Evolutionary conservation across 2,888 invertebrate genomes (phyloP), one percentile per base, ranked within the genome.

Genomic region (Automeris io): DNA sequence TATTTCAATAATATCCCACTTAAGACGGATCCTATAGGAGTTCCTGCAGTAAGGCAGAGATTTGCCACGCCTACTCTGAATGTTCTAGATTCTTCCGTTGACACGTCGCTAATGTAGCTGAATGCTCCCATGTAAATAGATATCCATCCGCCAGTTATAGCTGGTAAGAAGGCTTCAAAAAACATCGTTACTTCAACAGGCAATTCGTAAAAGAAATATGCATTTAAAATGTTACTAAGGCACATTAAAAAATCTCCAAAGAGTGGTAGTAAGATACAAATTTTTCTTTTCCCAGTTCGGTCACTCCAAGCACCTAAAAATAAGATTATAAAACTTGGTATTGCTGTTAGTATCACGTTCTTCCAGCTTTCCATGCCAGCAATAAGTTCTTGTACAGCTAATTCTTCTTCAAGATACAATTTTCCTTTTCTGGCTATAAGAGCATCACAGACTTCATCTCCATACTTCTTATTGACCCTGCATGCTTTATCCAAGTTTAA

Each of bases 401-500:
- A 65, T 57, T 92, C 92, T 68, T 93, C 88, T 33, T 69, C 57
- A 2, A 89, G 86, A 55, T 90, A 91, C 48, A 88, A 88, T 4
- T 88, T 89, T 5, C 93, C 93, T 59, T 93, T 87, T 56, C 93
- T 88, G 2, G 89, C 88, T 5, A 93, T 90, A 2, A 95, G 76
- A 0, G 94, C 93, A 55, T 91, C 90, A 66, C 95, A 95, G 0
- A 95, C 88, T 38, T 87, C 79, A 35, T 90, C 89, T 0, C 91
- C 87, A 61, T 92, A 94, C 0, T 82, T 83, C 59, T 93, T 82
- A 61, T 95, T 95, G 0, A 95, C 94, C 12, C 94, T 80, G 57
- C 95, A 95, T 0, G 95, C 95, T 75, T 95, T 95, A 61, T 95
- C 95, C 51, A 95, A 80, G 71, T 94, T 94, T 12, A 95, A 72